phyloP scores from a whole-genome alignment of 2,113 vertebrate genomes.

The Felis chaus region DNA sequence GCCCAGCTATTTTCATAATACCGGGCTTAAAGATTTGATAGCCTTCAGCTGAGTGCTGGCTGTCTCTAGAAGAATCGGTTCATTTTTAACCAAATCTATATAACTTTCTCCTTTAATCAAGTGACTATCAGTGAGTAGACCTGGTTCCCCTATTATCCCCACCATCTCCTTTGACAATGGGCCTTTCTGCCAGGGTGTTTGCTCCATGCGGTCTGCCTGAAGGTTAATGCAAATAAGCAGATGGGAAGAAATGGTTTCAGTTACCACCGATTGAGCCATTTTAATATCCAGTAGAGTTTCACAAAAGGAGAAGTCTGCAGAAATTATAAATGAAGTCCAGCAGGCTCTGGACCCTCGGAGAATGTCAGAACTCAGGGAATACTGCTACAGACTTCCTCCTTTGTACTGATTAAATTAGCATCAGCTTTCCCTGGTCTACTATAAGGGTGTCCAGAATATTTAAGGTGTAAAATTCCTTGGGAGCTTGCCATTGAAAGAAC shows the following conservation, averaged over 20 bases:
- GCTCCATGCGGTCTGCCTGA: neutral
- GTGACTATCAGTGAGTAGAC: neutral
- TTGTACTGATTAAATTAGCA: constrained; percentile 24
- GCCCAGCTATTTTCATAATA: neutral
- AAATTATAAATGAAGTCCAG: constrained; percentile 4
- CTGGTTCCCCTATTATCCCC: neutral
- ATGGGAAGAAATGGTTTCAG: neutral
- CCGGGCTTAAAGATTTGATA: neutral
- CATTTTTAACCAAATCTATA: neutral
- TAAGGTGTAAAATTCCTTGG: neutral
- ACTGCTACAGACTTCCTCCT: neutral
- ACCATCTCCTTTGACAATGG: neutral
- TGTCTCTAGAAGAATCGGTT: neutral
- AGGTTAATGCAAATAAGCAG: neutral
- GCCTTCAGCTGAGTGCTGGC: neutral
- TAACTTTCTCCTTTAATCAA: neutral
- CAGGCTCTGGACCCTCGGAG: neutral
- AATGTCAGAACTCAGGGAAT: neutral
- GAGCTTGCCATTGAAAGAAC: neutral
- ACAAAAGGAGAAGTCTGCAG: neutral
- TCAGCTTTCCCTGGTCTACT: neutral
- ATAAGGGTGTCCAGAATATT: neutral
- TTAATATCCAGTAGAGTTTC: neutral
- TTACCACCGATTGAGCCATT: neutral
- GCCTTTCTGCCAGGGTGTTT: neutral